A percentile compares a stretch with the other conserved stretches of the same genome.
These are phyloP conservation scores for Lepidocyrtoides sp. DNA, from an alignment of 2,888 invertebrate species.

Conservation along the genomic window DNA sequence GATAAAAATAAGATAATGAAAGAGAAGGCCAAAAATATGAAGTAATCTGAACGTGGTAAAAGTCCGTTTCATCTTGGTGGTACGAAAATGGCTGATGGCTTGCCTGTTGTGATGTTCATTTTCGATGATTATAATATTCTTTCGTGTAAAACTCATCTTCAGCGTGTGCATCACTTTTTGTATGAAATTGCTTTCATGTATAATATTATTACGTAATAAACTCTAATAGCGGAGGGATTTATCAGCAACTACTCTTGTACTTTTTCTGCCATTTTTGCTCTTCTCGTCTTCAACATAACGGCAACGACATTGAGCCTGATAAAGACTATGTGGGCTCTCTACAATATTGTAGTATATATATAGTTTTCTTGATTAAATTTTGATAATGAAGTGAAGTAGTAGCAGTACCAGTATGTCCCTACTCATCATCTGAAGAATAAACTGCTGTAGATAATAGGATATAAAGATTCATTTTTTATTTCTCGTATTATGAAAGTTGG, in stretches of 20 bases:
- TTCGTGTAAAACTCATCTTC: neutral
- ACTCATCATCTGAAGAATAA: too few species aligned
- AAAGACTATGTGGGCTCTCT: neutral
- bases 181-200: neutral
- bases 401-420: neutral
- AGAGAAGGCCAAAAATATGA: neutral
- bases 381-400: slow-evolving; percentile 42
- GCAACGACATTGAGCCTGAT: neutral
- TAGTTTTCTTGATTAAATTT: slow-evolving; percentile 61
- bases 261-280: slow-evolving; percentile 4
- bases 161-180: neutral
- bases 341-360: too few species aligned
- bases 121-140: neutral
- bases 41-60: neutral
- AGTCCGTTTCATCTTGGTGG: neutral
- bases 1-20: neutral
- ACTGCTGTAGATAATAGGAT: slow-evolving; percentile 41
- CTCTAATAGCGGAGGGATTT: neutral
- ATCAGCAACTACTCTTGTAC: neutral
- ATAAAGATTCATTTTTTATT: slow-evolving; percentile 29
- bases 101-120: neutral
- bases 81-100: neutral
- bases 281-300: slow-evolving; percentile 4
- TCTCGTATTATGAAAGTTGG: neutral
- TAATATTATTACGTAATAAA: slow-evolving; percentile 20